These are phyloP conservation scores for Atta colombica DNA, from an alignment of 1,140 invertebrate genomes.

Conservation along the genomic window DNA sequence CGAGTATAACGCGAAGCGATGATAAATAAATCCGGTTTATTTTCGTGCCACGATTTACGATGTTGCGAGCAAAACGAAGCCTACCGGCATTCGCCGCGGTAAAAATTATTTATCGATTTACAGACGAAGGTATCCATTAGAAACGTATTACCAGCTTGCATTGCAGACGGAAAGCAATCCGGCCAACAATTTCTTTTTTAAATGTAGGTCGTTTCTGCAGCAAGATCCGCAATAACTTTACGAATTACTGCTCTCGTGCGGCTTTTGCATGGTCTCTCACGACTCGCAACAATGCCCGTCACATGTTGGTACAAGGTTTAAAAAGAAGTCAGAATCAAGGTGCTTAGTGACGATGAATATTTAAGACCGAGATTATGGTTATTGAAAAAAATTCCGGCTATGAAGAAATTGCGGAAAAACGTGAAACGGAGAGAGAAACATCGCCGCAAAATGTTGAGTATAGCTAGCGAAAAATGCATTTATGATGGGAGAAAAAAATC, in stretches of 20 bases:
- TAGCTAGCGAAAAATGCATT: not conserved
- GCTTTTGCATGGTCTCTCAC: not conserved
- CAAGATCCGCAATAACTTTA: conserved; percentile 31
- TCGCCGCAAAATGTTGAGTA: not conserved
- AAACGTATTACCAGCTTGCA: conserved; percentile 61
- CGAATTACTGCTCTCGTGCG: conserved; percentile 44
- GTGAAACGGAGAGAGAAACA: not conserved
- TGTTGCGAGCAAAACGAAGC: conserved; percentile 35
- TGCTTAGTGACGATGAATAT: not conserved
- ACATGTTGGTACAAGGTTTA: conserved; percentile 34
- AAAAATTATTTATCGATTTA: conserved; percentile 74
- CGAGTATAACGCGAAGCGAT: conserved; percentile 23
- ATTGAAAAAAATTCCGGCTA: not conserved
- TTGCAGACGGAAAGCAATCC: conserved; percentile 65
- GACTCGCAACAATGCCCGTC: conserved; percentile 25
- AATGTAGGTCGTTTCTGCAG: conserved; percentile 45
- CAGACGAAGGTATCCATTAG: conserved; percentile 63
- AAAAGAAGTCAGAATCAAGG: not conserved
- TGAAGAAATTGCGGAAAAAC: not conserved
- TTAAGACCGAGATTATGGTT: not conserved
- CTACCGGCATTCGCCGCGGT: conserved; percentile 26
- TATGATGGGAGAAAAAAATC: not conserved
- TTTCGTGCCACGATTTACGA: conserved; percentile 61
- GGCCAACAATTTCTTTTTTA: conserved; percentile 19
- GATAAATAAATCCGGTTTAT: conserved; percentile 63